phyloP scores from a whole-genome alignment of 2,797 vertebrate genomes.

The Megaceryle alcyon region DNA sequence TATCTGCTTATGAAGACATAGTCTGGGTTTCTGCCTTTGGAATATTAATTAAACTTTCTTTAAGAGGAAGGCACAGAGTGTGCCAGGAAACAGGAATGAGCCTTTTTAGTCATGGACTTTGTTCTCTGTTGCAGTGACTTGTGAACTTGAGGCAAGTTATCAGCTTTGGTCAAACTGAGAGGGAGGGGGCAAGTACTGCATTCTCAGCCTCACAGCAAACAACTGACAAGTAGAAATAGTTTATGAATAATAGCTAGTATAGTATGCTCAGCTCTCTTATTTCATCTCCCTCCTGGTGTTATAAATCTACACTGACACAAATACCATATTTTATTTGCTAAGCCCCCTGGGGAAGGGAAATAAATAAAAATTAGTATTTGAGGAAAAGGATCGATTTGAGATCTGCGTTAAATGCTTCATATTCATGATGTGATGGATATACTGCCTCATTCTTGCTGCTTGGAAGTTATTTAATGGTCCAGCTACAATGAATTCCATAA shows the following conservation, averaged over 20 bases:
- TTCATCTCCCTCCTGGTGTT: conserved; percentile 37
- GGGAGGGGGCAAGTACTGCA: not conserved
- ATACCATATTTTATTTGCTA: conserved; percentile 53
- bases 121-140: not conserved
- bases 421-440: conserved; percentile 53
- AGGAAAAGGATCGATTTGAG: conserved; percentile 33
- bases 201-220: conserved; percentile 28
- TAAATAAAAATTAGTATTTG: conserved; percentile 68
- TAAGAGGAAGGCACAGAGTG: not conserved
- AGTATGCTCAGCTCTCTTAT: conserved; percentile 26
- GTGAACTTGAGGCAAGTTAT: conserved; percentile 15
- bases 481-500: conserved; percentile 31
- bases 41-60: conserved; percentile 6
- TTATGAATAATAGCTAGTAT: conserved; percentile 56
- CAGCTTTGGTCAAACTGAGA: not conserved
- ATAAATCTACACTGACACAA: conserved; percentile 48
- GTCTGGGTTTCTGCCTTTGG: not conserved
- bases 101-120: not conserved
- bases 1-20: not conserved
- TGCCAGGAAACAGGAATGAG: not conserved
- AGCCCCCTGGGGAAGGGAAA: conserved; percentile 12
- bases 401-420: conserved; percentile 36
- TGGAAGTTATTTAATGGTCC: conserved; percentile 38
- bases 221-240: conserved; percentile 45
- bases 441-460: not conserved